Conservation (phyloP, 2,113 vertebrate species). For the Orthochromis indermauri region DNA sequence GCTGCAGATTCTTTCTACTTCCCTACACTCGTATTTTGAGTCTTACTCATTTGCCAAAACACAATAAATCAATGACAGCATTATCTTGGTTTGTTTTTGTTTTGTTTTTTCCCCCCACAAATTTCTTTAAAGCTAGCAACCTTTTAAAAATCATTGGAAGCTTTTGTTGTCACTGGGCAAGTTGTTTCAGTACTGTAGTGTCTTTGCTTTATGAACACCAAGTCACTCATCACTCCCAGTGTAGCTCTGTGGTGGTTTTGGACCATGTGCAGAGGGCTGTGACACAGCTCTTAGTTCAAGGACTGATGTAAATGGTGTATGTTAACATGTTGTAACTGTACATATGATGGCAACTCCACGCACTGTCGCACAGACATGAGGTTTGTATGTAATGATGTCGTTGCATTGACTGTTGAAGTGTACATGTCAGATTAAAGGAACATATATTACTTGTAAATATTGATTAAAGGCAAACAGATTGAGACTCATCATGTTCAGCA, state of each 20-base stretch:
- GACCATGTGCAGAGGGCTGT: constrained; percentile 17
- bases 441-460: constrained; percentile 49
- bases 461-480: background rate
- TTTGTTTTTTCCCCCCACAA: rapidly evolving
- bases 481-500: constrained; percentile 20
- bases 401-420: constrained; percentile 32
- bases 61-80: background rate
- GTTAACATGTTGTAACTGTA: constrained; percentile 55
- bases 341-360: constrained; percentile 42
- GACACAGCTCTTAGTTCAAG: constrained; percentile 27
- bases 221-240: constrained; percentile 41
- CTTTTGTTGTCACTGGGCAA: background rate
- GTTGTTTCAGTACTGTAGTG: background rate
- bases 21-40: background rate
- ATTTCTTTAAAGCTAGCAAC: background rate
- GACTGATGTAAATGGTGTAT: constrained; percentile 51
- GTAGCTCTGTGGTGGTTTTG: constrained; percentile 17
- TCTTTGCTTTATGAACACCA: constrained; percentile 12
- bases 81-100: background rate
- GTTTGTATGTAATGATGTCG: constrained; percentile 27
- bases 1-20: background rate
- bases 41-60: background rate
- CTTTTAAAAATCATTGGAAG: background rate
- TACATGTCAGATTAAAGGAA: constrained; percentile 24
- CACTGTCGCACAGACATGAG: constrained; percentile 23